Base-by-base conservation (phyloP, 2,888 invertebrate species). In the Drosophila vallismaia region DNA sequence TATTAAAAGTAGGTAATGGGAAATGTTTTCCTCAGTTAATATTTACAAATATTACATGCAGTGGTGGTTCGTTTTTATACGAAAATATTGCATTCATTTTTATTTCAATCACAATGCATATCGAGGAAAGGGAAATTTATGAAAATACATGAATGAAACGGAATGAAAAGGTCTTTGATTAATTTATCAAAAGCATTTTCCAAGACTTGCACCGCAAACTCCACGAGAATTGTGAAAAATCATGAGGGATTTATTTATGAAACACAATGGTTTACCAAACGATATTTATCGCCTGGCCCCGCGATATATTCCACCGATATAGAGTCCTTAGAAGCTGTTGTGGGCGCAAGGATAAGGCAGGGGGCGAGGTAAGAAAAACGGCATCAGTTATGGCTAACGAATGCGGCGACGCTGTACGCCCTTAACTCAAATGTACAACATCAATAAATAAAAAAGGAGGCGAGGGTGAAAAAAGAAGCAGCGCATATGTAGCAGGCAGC, bases 381-480 rank as follows among this genome's bases (percentile, higher is more conserved):
- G 75, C 88, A 75, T 82, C 82, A 80, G 82, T 86, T 82, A 82
- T 82, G 82, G 82, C 87, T 75, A 82, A 88, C 87, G 88, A 82
- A 88, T 86, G 82, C 85, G 88, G 69, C 80, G 85, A 74, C 68
- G 88, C 75, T 68, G 71, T 46, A 75, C 73, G 85, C 82, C 85
- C 82, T 82, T 82, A 82, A 82, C 82, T 82, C 82, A 82, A 86
- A 86, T 88, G 82, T 82, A 88, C 82, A 82, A 77, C 88, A 82
- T 82, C 88, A 88, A 82, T 88, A 82, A 82, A 82, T 82, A 82
- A 88, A 80, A 88, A 85, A 74, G 26, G 29, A 51, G 49, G 19
- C 24, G 9, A 12, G 60, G 56, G 67, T 19, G 19, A 19, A 19
- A 19, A 19, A 19, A 19, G 19, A 2, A 19, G 19, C 19, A 19